phyloP scores from a whole-genome alignment of 2,113 vertebrate species.

The Poeciliopsis turrubarensis region DNA sequence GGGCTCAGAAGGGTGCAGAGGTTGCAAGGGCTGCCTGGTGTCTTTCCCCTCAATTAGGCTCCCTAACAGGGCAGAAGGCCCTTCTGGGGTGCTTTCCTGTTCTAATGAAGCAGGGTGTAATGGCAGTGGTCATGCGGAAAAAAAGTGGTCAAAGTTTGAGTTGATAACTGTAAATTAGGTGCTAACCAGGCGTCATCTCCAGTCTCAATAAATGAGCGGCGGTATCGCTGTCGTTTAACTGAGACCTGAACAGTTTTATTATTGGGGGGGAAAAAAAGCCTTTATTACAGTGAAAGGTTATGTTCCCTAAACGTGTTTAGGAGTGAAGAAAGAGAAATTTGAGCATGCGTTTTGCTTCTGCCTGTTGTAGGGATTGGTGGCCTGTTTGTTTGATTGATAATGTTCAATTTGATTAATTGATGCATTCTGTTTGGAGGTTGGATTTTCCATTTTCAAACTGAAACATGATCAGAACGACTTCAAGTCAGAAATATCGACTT shows the following conservation, averaged over 20 bases:
- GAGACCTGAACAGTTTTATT: not conserved
- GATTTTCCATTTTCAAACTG: too few relatives aligned
- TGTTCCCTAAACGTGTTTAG: not conserved
- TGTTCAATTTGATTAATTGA: too few relatives aligned
- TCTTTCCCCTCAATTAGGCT: conserved; percentile 55
- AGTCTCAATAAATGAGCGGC: not conserved
- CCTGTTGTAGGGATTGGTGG: not conserved
- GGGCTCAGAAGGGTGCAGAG: conserved; percentile 41
- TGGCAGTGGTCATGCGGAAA: conserved; percentile 34
- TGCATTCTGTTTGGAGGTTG: too few relatives aligned
- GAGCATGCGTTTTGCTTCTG: not conserved
- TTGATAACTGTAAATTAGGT: not conserved
- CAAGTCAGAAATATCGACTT: not conserved
- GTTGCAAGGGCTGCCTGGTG: conserved; percentile 31
- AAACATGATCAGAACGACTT: not conserved
- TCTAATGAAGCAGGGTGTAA: conserved; percentile 41
- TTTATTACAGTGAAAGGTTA: not conserved
- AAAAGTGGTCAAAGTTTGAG: conserved; percentile 2
- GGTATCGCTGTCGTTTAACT: not conserved
- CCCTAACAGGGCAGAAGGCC: conserved; percentile 27
- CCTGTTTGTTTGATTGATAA: not conserved
- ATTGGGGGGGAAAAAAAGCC: not conserved
- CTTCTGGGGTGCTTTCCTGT: conserved; percentile 33
- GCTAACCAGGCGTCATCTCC: not conserved
- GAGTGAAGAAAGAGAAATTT: not conserved